Conservation (phyloP, 1,140 invertebrate species). For the Leptinotarsa defecta region DNA sequence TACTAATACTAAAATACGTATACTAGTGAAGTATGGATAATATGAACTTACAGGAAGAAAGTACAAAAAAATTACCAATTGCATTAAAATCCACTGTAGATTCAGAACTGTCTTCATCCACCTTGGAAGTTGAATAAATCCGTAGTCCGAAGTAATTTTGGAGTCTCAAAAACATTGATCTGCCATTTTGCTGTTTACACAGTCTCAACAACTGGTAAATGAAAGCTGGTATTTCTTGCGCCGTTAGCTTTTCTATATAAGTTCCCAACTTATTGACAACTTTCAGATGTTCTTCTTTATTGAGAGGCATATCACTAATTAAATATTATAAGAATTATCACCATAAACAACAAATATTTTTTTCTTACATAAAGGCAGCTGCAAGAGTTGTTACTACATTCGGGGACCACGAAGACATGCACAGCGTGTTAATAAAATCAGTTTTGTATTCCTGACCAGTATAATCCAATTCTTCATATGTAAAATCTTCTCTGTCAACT, state of each 20-base stretch:
- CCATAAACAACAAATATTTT: background rate
- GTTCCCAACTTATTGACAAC: conserved; percentile 57
- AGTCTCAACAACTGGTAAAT: conserved; percentile 57
- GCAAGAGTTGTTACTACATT: conserved; percentile 55
- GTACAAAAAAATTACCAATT: conserved; percentile 50
- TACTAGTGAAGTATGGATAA: no score
- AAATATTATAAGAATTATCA: background rate
- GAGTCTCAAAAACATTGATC: conserved; percentile 53
- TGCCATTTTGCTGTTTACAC: conserved; percentile 52
- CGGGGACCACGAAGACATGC: conserved; percentile 54
- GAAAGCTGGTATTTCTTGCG: conserved; percentile 58
- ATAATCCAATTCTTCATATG: conserved; percentile 53
- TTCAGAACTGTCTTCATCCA: conserved; percentile 27
- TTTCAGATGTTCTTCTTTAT: conserved; percentile 52
- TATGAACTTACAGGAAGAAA: no score
- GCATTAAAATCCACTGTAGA: conserved; percentile 54
- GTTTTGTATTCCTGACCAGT: conserved; percentile 56
- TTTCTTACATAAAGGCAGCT: conserved; percentile 57
- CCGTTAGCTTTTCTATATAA: conserved; percentile 55
- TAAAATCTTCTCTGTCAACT: conserved; percentile 47
- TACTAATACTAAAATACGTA: background rate
- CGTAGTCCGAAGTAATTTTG: conserved; percentile 58
- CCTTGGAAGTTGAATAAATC: conserved; percentile 53
- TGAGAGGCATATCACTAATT: conserved; percentile 51
- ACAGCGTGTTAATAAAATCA: conserved; percentile 52